phyloP scores from a whole-genome alignment of 2,113 vertebrate genomes.

The Macquaria australasica region DNA sequence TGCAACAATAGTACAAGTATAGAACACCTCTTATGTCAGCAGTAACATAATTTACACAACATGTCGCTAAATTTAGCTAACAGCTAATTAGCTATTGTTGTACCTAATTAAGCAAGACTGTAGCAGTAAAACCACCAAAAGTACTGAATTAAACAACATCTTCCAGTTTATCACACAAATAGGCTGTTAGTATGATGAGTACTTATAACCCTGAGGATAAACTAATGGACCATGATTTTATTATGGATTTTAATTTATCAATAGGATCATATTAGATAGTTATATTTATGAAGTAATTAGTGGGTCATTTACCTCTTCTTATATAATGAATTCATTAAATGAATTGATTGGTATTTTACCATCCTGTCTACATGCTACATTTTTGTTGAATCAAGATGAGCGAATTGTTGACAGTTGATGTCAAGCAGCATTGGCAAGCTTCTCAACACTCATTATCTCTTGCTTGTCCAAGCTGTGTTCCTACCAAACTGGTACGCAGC shows the following conservation, averaged over 20 bases:
- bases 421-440: background rate
- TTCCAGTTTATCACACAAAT: background rate
- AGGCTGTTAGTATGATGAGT: background rate
- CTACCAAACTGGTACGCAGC: background rate
- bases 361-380: background rate
- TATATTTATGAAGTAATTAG: background rate
- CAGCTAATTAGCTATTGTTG: background rate
- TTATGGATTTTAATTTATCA: background rate
- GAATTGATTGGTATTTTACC: background rate
- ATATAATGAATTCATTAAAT: background rate
- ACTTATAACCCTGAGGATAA: background rate
- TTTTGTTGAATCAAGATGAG: slow-evolving; percentile 20
- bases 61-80: background rate
- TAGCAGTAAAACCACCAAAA: background rate
- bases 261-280: background rate
- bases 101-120: background rate
- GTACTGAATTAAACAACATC: background rate
- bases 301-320: background rate
- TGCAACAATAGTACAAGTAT: too few relatives aligned
- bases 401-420: background rate
- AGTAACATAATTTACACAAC: background rate
- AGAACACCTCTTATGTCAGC: too few relatives aligned
- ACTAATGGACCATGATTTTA: background rate
- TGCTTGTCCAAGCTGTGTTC: slow-evolving; percentile 12
- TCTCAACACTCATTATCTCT: slow-evolving; percentile 25